Percentiles rank a stretch among this genome's conserved stretches.
phyloP scores from a whole-genome alignment of 2,888 invertebrate species.

The Blera fallax region DNA sequence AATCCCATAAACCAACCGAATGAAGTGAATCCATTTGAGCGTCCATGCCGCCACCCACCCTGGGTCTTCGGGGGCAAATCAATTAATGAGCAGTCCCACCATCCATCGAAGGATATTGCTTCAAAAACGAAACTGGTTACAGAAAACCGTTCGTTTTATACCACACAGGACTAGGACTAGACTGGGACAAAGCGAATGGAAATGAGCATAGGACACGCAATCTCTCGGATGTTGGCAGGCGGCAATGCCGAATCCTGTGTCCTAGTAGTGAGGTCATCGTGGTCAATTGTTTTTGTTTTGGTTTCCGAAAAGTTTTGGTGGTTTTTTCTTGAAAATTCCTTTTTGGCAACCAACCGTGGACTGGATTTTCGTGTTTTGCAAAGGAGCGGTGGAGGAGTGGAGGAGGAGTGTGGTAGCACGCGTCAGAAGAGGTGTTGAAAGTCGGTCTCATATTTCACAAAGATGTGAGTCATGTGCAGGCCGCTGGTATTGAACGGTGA shows the following conservation, averaged over 20 bases:
- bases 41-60: too few species aligned
- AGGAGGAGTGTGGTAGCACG: background rate
- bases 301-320: too few species aligned
- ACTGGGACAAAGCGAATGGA: slow-evolving; percentile 32
- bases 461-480: background rate
- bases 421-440: background rate
- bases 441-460: slow-evolving; percentile 13
- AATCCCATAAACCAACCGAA: background rate
- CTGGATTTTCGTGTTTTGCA: background rate
- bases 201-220: slow-evolving; percentile 47
- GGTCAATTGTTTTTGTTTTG: background rate
- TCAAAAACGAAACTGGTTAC: background rate
- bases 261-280: slow-evolving; percentile 34
- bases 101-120: background rate
- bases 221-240: slow-evolving; percentile 7
- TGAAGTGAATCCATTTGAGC: slow-evolving; percentile 13
- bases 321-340: background rate
- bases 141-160: background rate
- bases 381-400: background rate
- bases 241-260: slow-evolving; percentile 4
- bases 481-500: background rate
- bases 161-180: slow-evolving; percentile 5
- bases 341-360: background rate
- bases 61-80: background rate
- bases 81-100: slow-evolving; percentile 15